A percentile compares a stretch with the other conserved stretches of the same genome.
These are phyloP conservation scores for Rhodophaea formosa DNA, from an alignment of 2,888 invertebrate species.

Conservation along the genomic window DNA sequence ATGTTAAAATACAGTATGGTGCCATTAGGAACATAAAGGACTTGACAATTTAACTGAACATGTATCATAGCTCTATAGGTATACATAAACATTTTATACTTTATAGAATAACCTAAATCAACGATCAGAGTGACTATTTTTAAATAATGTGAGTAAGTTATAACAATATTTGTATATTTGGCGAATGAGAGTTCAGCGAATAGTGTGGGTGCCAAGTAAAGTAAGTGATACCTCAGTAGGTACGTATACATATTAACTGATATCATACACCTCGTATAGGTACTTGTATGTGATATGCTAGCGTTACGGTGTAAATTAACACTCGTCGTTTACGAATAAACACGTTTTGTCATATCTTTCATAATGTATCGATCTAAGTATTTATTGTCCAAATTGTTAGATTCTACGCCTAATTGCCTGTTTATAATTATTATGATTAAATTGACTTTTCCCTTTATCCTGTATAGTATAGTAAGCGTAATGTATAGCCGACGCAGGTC, in stretches of 20 bases:
- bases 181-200: constrained; percentile 24
- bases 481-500: constrained; percentile 21
- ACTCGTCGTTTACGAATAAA: constrained; percentile 18
- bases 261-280: constrained; percentile 16
- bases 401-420: constrained; percentile 35
- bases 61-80: constrained; percentile 24
- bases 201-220: constrained; percentile 38
- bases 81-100: constrained; percentile 17
- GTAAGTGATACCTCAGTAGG: constrained; percentile 34
- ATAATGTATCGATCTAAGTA: constrained; percentile 36
- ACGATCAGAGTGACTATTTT: constrained; percentile 58
- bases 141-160: constrained; percentile 30
- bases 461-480: constrained; percentile 20
- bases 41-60: background rate
- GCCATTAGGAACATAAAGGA: background rate
- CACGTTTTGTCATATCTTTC: constrained; percentile 38
- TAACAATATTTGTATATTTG: constrained; percentile 42
- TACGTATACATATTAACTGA: constrained; percentile 19
- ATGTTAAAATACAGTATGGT: background rate
- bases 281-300: constrained; percentile 28
- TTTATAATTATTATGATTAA: constrained; percentile 21
- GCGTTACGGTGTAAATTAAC: constrained; percentile 24
- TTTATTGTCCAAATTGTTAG: constrained; percentile 36
- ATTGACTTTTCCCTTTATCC: constrained; percentile 14
- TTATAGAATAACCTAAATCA: constrained; percentile 14